Base-by-base conservation (phyloP, 30 jellyfish, hydroid and myxozoan species). In the Hydractinia symbiolongicarpus region DNA sequence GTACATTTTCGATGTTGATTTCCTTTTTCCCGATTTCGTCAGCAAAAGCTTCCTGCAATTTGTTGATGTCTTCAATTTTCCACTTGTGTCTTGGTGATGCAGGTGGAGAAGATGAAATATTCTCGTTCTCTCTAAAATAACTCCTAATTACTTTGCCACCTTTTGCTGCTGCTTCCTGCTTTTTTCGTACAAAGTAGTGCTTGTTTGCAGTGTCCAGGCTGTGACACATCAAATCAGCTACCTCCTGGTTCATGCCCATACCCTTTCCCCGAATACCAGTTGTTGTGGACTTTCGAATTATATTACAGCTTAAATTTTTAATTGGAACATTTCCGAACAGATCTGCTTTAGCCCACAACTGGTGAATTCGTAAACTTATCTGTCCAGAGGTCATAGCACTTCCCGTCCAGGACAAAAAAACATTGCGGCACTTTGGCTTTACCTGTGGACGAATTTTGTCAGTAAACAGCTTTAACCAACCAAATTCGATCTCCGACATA, bases 321-420 rank as follows among this genome's bases (percentile, higher is more conserved):
- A 58, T 58, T 11, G 69, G 69, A 16, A 11, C 69, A 11, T 58
- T 58, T 16, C 3, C 69, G 19, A 58, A 58, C 19, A 58, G 15
- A 13, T 16, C 69, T 16, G 17, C 69, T 58, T 58, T 58, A 58
- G 19, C 69, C 69, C 69, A 58, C 69, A 58, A 58, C 69, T 58
- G 69, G 69, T 58, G 69, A 58, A 58, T 58, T 13, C 69, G 69
- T 16, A 58, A 58, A n/a, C 69, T 58, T 58, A 58, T 58, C 69
- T 58, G 69, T 16, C 69, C 69, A 58, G 19, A 16, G 19, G 15
- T 16, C 69, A 58, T 58, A 13, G 69, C 15, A 11, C 17, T 11
- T 58, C 69, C 69, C 15, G 17, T 58, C 69, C 69, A 58, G 69
- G 69, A 58, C 3, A 58, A 16, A 58, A 58, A 58, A 58, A 58